Evolutionary conservation across 2,888 invertebrate genomes (phyloP).

Genomic region (Eudemis profundana): DNA sequence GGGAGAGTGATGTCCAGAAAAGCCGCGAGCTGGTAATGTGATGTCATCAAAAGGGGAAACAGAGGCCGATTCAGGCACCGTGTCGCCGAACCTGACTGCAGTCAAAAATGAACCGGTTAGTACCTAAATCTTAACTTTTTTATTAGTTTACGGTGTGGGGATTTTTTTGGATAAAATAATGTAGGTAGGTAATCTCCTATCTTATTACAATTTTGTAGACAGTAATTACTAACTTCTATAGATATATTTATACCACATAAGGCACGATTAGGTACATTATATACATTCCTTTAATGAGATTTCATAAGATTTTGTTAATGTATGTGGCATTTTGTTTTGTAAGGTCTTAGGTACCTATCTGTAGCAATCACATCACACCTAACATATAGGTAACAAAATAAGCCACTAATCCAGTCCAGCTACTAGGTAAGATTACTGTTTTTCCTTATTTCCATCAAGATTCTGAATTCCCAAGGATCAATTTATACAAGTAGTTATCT

Average conservation of each 20-base stretch:
- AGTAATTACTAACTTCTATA: not conserved
- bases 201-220: not conserved
- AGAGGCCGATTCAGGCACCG: constrained; percentile 84
- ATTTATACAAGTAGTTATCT: constrained; percentile 7
- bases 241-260: not conserved
- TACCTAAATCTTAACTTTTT: constrained; percentile 45
- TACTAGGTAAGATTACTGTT: not conserved
- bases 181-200: constrained; percentile 5
- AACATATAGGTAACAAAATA: not conserved
- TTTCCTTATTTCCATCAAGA: constrained; percentile 20
- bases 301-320: not conserved
- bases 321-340: constrained; percentile 12
- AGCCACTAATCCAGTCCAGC: not conserved
- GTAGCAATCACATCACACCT: not conserved
- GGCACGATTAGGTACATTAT: not conserved
- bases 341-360: not conserved
- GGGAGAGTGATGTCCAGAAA: constrained; percentile 82
- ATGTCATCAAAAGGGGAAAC: constrained; percentile 86
- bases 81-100: constrained; percentile 76
- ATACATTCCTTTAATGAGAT: not conserved
- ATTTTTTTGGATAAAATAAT: constrained; percentile 6
- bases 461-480: constrained; percentile 9
- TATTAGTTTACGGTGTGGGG: not conserved
- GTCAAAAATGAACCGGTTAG: constrained; percentile 82
- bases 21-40: constrained; percentile 80